A percentile compares a stretch with the other conserved stretches of the same genome.
Evolutionary conservation across 2,113 vertebrate species (phyloP).

Genomic region (Tinamus guttatus): DNA sequence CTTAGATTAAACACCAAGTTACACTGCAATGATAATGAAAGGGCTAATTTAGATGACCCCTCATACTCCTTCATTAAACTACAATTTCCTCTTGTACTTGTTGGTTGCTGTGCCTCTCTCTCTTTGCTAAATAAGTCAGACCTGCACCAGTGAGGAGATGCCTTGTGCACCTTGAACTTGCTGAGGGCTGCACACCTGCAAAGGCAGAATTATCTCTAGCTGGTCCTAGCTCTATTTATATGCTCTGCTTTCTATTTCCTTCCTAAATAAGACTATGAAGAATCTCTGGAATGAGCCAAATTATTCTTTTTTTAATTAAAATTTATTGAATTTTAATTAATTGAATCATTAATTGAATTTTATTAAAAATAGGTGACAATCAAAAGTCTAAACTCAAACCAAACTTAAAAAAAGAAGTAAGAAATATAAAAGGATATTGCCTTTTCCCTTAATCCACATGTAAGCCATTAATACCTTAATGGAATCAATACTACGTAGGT

Average conservation of each 20-base stretch:
- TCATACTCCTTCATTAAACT: neutral
- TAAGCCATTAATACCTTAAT: neutral
- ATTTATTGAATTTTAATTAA: too few species aligned
- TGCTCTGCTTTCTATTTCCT: neutral
- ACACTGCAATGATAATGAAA: neutral
- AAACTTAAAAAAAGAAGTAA: neutral
- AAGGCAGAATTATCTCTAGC: neutral
- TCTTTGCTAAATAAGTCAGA: neutral
- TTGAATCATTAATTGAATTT: neutral
- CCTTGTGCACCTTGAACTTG: neutral
- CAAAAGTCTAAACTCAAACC: neutral
- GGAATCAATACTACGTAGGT: neutral
- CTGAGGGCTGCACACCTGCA: fast-evolving
- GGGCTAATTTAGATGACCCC: neutral
- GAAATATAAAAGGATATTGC: neutral
- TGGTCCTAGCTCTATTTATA: neutral
- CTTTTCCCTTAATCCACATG: neutral
- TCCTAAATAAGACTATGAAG: neutral
- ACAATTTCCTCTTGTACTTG: neutral
- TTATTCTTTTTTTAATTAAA: neutral
- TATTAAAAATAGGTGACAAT: neutral
- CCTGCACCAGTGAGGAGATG: neutral
- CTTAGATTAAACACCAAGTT: neutral
- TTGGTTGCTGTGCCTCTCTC: neutral
- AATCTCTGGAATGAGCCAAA: neutral